Percentiles rank a stretch among this genome's conserved stretches.
phyloP scores from a whole-genome alignment of 2,888 invertebrate genomes.

The Cephus nigrinus region DNA sequence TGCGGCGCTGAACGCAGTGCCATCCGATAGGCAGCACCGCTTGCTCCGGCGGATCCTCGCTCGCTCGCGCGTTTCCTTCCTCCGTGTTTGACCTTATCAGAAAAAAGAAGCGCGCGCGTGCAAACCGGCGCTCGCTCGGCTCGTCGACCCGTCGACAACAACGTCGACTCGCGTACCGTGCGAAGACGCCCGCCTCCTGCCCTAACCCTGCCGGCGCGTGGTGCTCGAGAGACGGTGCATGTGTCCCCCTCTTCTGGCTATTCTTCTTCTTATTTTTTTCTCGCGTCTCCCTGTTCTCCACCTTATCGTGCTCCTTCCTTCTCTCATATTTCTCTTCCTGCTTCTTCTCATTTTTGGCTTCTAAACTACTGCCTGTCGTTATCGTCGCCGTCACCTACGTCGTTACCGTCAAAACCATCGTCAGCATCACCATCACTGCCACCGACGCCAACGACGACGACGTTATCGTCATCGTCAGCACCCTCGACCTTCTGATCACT shows the following conservation, averaged over 20 bases:
- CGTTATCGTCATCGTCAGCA: not conserved
- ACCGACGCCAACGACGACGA: not conserved
- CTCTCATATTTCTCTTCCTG: not conserved
- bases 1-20: conserved; percentile 57
- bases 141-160: not conserved
- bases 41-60: conserved; percentile 47
- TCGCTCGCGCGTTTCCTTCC: conserved; percentile 26
- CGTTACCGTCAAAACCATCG: not conserved
- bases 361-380: not conserved
- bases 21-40: conserved; percentile 58
- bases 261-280: not conserved
- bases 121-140: not conserved
- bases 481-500: not conserved
- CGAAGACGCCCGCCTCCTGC: not conserved
- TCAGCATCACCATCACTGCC: not conserved
- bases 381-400: not conserved
- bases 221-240: conserved; percentile 27
- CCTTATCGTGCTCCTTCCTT: not conserved
- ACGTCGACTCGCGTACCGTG: not conserved
- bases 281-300: not conserved
- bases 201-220: not conserved
- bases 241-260: conserved; percentile 34
- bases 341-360: not conserved
- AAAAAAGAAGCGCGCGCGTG: conserved; percentile 7
- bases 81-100: conserved; percentile 32